Conservation (phyloP, 2,797 vertebrate species). For the Poeciliopsis turneri region DNA sequence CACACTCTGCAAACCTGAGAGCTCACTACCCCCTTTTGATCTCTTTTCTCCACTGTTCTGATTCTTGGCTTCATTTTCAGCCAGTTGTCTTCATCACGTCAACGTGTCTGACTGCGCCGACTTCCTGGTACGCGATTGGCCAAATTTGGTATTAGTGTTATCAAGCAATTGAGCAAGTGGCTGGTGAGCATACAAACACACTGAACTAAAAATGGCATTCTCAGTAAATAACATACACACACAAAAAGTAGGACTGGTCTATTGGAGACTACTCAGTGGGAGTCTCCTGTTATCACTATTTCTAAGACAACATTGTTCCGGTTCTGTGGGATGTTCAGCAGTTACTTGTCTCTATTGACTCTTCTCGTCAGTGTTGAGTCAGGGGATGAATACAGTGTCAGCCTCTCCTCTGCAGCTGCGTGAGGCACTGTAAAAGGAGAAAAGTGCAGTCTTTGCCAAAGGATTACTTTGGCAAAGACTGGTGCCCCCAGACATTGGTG, state of each 20-base stretch:
- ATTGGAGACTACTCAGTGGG: background rate
- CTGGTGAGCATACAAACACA: background rate
- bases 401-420: conserved; percentile 72
- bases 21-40: background rate
- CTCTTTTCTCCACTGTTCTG: background rate
- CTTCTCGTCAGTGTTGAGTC: conserved; percentile 48
- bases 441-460: conserved; percentile 65
- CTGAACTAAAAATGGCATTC: conserved; percentile 4
- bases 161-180: background rate
- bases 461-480: conserved; percentile 75
- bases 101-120: background rate
- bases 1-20: background rate
- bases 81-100: background rate
- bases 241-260: conserved; percentile 7
- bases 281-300: conserved; percentile 26
- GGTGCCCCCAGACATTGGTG: conserved; percentile 62
- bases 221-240: background rate
- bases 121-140: background rate
- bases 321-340: conserved; percentile 44
- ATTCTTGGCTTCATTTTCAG: background rate
- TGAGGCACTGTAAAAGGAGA: conserved; percentile 57
- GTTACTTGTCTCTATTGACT: conserved; percentile 59
- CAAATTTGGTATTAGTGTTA: background rate
- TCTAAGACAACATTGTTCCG: conserved; percentile 33
- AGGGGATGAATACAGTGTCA: conserved; percentile 71